Evolutionary conservation across 2,797 vertebrate species (phyloP).

Genomic region (Pseudocheirus occidentalis): DNA sequence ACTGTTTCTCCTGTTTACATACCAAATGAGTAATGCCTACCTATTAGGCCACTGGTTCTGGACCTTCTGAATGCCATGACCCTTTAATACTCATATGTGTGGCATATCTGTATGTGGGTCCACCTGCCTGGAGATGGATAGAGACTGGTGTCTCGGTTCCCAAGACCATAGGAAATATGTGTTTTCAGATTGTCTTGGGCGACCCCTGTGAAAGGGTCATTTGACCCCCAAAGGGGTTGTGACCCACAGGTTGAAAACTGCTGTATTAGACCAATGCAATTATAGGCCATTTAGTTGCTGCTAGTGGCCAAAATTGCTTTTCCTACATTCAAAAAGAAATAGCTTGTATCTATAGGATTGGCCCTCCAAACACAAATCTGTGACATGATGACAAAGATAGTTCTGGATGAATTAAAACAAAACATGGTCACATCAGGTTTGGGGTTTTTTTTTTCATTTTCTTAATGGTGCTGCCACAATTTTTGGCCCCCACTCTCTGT

Average conservation of each 20-base stretch:
- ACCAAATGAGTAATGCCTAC: neutral
- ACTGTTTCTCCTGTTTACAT: neutral
- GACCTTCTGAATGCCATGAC: too few relatives aligned
- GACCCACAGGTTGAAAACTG: too few relatives aligned
- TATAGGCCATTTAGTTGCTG: neutral
- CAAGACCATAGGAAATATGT: too few relatives aligned
- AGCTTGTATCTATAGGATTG: neutral
- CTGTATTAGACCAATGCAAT: neutral
- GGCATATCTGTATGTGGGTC: too few relatives aligned
- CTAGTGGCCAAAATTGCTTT: neutral
- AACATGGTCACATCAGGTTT: neutral
- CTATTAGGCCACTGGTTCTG: too few relatives aligned
- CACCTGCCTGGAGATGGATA: too few relatives aligned
- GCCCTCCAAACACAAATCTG: neutral
- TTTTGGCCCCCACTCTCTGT: neutral
- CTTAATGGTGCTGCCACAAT: neutral
- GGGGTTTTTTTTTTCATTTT: neutral
- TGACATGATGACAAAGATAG: neutral
- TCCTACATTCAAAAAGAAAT: neutral
- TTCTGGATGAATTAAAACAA: neutral
- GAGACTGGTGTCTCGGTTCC: too few relatives aligned
- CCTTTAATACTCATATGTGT: too few relatives aligned
- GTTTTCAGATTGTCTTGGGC: too few relatives aligned
- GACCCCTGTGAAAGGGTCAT: too few relatives aligned
- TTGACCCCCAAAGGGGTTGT: too few relatives aligned